Conservation (phyloP, 2,113 vertebrate species). For the Chaenocephalus aceratus region DNA sequence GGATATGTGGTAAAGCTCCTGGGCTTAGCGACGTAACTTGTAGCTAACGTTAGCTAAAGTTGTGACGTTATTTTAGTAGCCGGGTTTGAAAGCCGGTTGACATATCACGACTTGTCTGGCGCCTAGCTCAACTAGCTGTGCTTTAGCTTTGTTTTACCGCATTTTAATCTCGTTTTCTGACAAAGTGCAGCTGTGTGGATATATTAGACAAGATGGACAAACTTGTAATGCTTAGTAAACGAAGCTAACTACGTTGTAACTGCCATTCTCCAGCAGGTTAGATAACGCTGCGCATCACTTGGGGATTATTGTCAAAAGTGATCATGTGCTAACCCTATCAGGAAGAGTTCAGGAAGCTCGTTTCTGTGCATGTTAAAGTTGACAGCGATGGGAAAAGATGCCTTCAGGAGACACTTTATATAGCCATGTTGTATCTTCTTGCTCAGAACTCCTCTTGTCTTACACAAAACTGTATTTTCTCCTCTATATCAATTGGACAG, state of each 20-base stretch:
- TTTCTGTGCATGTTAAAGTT: background rate
- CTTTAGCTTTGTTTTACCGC: background rate
- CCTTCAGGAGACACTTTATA: background rate
- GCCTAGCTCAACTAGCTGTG: slow-evolving; percentile 4
- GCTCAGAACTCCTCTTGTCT: slow-evolving; percentile 9
- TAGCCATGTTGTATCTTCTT: slow-evolving; percentile 12
- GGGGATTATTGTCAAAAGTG: slow-evolving; percentile 50
- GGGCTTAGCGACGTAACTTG: fast-evolving
- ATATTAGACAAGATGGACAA: fast-evolving
- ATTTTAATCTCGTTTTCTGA: background rate
- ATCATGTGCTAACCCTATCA: slow-evolving; percentile 37
- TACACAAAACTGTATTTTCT: background rate
- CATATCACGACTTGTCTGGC: slow-evolving; percentile 23
- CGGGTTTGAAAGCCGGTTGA: slow-evolving; percentile 34
- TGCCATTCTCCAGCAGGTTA: background rate
- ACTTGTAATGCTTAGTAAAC: background rate
- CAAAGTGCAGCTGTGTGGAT: background rate
- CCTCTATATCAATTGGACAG: background rate
- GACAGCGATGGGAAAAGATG: background rate
- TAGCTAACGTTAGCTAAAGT: slow-evolving; percentile 30
- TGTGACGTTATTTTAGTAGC: slow-evolving; percentile 5
- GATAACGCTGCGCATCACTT: slow-evolving; percentile 20
- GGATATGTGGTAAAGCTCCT: too few species aligned
- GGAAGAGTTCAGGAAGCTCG: slow-evolving; percentile 26
- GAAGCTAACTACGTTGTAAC: slow-evolving; percentile 15